Evolutionary conservation across 1,140 invertebrate species (phyloP).

Genomic region (Thrips palmi): DNA sequence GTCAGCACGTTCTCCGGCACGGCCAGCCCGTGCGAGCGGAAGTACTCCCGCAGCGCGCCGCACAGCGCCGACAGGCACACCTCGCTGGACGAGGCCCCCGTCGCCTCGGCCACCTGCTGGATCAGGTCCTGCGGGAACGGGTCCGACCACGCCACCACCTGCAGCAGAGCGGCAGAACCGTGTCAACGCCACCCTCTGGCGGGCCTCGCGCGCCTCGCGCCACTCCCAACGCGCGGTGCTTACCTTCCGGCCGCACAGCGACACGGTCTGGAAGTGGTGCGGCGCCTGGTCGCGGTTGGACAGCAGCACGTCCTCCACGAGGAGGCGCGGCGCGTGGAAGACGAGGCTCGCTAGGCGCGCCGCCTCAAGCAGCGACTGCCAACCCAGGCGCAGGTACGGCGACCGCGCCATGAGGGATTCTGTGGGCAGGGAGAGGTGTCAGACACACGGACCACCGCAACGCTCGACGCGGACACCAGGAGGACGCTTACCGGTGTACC

Average conservation of each 20-base stretch:
- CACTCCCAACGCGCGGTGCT: no score
- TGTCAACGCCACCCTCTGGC: no score
- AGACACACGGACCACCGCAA: no score
- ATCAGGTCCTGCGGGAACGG: conserved; percentile 33
- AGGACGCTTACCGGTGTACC: conserved; percentile 8
- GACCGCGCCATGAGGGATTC: no score
- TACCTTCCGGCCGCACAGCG: conserved; percentile 55
- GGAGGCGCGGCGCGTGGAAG: conserved; percentile 32
- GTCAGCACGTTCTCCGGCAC: conserved; percentile 32
- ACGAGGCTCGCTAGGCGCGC: conserved; percentile 31
- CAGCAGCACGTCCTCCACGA: conserved; percentile 28
- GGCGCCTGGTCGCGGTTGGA: conserved; percentile 14
- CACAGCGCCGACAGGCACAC: conserved; percentile 41
- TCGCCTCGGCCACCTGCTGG: conserved; percentile 33
- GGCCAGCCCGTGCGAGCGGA: conserved; percentile 17
- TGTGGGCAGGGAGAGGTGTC: no score
- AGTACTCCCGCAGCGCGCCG: conserved; percentile 41
- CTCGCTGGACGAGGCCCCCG: conserved; percentile 44
- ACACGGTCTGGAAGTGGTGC: conserved; percentile 40
- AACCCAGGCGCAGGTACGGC: conserved; percentile 34
- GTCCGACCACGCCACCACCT: conserved; percentile 55
- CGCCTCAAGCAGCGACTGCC: conserved; percentile 31
- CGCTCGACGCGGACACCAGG: no score
- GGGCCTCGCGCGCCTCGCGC: no score
- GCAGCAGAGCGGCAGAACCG: no score